Percentiles rank a stretch among this genome's conserved stretches.
Evolutionary conservation across 2,888 invertebrate species (phyloP).

Genomic region (Sepiola atlantica): DNA sequence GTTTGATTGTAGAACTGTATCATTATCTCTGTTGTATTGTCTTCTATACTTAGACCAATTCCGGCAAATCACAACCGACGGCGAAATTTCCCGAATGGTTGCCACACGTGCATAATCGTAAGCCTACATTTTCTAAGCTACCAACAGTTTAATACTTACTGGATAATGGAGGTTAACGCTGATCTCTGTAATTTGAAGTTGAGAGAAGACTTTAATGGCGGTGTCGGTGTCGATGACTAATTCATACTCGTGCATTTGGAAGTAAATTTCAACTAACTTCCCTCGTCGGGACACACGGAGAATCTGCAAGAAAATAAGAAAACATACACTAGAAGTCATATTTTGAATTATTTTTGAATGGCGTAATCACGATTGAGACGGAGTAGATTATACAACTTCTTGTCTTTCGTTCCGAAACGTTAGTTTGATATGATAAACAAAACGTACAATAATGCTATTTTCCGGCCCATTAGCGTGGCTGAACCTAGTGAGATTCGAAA

Average conservation of each 20-base stretch:
- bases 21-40: too few relatives aligned
- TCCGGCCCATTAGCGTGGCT: neutral
- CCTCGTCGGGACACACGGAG: neutral
- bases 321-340: neutral
- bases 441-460: neutral
- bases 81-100: too few relatives aligned
- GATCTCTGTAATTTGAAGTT: slow-evolving; percentile 33
- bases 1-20: too few relatives aligned
- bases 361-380: too few relatives aligned
- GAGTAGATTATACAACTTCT: too few relatives aligned
- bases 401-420: neutral
- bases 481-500: neutral
- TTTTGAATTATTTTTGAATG: too few relatives aligned
- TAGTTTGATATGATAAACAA: neutral
- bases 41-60: too few relatives aligned
- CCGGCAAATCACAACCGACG: too few relatives aligned
- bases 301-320: slow-evolving; percentile 10
- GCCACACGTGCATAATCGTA: too few relatives aligned
- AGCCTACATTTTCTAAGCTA: too few relatives aligned
- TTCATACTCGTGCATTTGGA: slow-evolving; percentile 39
- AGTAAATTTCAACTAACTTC: neutral
- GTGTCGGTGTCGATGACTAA: neutral
- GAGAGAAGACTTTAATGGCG: neutral
- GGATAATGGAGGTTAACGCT: slow-evolving; percentile 35
- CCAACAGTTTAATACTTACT: neutral